Percentiles rank a stretch among this genome's conserved stretches.
phyloP scores from a whole-genome alignment of 1,140 invertebrate genomes.

The Pogonomyrmex californicus region DNA sequence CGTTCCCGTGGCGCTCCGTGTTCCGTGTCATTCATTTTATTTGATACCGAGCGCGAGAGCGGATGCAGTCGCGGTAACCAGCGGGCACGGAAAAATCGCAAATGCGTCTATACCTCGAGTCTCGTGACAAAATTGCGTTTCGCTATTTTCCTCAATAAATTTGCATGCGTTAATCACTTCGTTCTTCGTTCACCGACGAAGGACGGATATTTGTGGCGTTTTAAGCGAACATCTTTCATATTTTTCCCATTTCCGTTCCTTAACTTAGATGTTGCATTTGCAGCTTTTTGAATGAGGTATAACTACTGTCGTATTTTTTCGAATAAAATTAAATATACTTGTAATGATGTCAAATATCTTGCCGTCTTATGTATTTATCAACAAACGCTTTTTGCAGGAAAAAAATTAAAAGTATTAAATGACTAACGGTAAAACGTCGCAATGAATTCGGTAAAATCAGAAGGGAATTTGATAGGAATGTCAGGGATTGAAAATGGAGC shows the following conservation, averaged over 20 bases:
- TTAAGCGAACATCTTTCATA: background rate
- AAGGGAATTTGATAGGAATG: background rate
- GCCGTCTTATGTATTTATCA: background rate
- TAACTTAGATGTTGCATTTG: background rate
- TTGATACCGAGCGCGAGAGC: conserved; percentile 66
- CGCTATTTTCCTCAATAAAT: conserved; percentile 2
- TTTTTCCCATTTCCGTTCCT: background rate
- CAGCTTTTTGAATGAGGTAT: background rate
- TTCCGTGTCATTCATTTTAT: conserved; percentile 83
- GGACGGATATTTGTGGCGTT: background rate
- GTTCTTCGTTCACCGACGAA: background rate
- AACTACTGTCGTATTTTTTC: background rate
- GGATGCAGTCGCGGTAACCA: conserved; percentile 19
- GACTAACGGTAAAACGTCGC: background rate
- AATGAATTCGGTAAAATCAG: background rate
- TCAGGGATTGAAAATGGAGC: conserved; percentile 31
- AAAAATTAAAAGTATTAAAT: conserved; percentile 10
- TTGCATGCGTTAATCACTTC: conserved; percentile 26
- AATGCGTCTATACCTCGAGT: conserved; percentile 3
- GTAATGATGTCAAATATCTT: background rate
- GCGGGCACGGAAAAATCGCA: conserved; percentile 46
- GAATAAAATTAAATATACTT: background rate
- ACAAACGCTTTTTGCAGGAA: background rate
- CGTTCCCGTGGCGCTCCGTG: conserved; percentile 71
- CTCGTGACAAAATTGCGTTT: conserved; percentile 15